Percentiles rank a stretch among this genome's conserved stretches.
Evolutionary conservation across 23 tunicate species (phyloP).

Genomic region (Trididemnum nubilum): DNA sequence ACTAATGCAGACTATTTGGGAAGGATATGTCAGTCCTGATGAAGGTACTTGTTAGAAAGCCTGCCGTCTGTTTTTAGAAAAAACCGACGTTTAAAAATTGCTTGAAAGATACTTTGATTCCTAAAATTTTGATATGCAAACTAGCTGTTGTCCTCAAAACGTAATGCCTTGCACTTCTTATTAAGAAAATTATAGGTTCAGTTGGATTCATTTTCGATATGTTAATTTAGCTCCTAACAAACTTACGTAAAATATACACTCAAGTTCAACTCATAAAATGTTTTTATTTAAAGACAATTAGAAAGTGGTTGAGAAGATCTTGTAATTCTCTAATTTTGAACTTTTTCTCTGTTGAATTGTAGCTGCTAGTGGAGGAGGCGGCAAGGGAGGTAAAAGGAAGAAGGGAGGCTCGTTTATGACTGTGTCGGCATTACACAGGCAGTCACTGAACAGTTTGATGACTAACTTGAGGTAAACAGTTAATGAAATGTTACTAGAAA

Average conservation of each 20-base stretch:
- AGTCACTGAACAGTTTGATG: constrained; percentile 82
- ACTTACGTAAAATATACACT: no score
- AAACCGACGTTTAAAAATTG: no score
- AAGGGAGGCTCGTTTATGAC: constrained; percentile 95
- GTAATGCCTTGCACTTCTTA: no score
- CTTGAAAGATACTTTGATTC: no score
- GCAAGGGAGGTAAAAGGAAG: constrained; percentile 94
- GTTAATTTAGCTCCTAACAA: no score
- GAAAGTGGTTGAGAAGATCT: no score
- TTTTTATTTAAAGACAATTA: no score
- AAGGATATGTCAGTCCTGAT: constrained; percentile 92
- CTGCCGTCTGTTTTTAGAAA: neutral
- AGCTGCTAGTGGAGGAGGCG: constrained; percentile 85
- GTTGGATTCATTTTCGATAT: no score
- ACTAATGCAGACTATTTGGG: constrained; percentile 96
- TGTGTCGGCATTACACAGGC: constrained; percentile 92
- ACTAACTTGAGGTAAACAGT: constrained; percentile 88
- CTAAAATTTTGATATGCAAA: neutral
- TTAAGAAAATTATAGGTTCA: no score
- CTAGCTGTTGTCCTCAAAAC: neutral
- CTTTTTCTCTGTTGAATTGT: neutral
- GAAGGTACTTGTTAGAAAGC: constrained; percentile 59
- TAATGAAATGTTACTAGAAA: no score
- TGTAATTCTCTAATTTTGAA: no score
- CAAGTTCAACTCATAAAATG: no score